These are phyloP conservation scores for Dysdera silvatica DNA, from an alignment of 1,140 invertebrate genomes.

Conservation along the genomic window DNA sequence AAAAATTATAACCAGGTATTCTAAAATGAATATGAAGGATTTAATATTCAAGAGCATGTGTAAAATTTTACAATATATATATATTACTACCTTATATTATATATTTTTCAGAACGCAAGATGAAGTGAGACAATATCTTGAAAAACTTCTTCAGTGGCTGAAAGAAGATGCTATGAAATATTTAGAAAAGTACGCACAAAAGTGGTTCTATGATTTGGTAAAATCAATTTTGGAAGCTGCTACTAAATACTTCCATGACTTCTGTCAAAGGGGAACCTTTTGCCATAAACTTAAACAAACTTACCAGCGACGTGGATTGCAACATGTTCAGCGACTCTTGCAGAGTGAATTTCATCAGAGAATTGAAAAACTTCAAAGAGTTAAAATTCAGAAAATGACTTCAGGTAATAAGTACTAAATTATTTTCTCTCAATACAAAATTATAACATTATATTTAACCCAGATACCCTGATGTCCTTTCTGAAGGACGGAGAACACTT, in stretches of 20 bases:
- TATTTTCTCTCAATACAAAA: neutral
- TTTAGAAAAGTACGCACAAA: neutral
- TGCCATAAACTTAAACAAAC: neutral
- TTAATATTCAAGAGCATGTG: neutral
- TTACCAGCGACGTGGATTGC: neutral
- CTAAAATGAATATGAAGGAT: neutral
- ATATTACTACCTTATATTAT: neutral
- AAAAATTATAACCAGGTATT: too few species aligned
- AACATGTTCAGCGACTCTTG: neutral
- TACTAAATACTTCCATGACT: neutral
- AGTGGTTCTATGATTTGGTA: neutral
- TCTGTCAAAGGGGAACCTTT: neutral
- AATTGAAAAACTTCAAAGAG: neutral
- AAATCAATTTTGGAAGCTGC: neutral
- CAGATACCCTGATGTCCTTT: neutral
- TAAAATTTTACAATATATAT: neutral
- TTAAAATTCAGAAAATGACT: neutral
- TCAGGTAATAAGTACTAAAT: conserved; percentile 1
- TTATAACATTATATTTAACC: neutral
- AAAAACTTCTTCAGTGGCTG: neutral
- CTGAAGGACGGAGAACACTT: neutral
- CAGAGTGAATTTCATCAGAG: neutral
- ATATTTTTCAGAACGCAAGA: neutral
- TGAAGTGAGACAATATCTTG: neutral
- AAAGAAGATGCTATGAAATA: neutral